Conservation (phyloP, 1,140 invertebrate genomes). For the Eubasilissa regina region DNA sequence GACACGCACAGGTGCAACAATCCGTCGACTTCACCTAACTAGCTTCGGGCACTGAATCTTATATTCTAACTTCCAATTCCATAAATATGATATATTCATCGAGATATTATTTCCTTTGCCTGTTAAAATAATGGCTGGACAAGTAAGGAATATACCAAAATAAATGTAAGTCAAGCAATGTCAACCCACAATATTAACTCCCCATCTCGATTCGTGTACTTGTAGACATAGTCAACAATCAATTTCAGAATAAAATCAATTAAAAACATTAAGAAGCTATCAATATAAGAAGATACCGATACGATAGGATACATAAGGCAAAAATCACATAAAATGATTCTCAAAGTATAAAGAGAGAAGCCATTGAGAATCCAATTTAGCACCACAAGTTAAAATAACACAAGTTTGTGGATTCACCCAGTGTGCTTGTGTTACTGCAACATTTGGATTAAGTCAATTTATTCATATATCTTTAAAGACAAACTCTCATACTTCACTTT, state of each 20-base stretch:
- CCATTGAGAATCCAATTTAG: conserved; percentile 48
- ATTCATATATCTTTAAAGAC: conserved; percentile 46
- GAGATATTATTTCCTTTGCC: conserved; percentile 3
- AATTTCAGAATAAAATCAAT: conserved; percentile 36
- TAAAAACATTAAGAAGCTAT: conserved; percentile 40
- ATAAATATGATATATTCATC: conserved; percentile 4
- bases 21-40: conserved; percentile 1
- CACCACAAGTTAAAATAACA: conserved; percentile 40
- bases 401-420: neutral
- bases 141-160: neutral
- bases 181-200: neutral
- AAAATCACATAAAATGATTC: conserved; percentile 52
- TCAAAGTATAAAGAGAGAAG: conserved; percentile 42
- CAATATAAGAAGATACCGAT: conserved; percentile 37
- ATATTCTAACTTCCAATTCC: too few relatives aligned
- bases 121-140: conserved; percentile 17
- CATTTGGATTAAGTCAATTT: conserved; percentile 43
- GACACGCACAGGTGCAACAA: conserved; percentile 23
- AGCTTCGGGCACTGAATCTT: neutral
- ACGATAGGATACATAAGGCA: conserved; percentile 43
- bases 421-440: conserved; percentile 7
- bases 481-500: neutral
- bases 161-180: neutral
- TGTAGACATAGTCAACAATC: conserved; percentile 25
- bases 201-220: neutral